Percentiles rank a stretch among this genome's conserved stretches.
Conservation (phyloP, 1,140 invertebrate species). For the Rhynchophorus ferrugineus region DNA sequence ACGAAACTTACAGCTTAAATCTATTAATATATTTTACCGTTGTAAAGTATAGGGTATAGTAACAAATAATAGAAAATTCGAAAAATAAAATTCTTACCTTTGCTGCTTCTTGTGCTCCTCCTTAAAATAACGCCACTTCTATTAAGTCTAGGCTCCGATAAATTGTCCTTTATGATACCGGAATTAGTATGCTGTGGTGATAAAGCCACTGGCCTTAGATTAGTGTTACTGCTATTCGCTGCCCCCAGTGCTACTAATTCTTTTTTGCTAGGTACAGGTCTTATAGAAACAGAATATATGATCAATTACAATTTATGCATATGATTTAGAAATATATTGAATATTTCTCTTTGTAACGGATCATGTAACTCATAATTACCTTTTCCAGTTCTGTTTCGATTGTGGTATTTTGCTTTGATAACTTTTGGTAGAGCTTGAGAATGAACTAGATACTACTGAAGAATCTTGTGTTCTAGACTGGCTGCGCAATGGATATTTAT, state of each 20-base stretch:
- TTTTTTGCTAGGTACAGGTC: constrained; percentile 19
- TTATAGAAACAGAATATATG: not conserved
- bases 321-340: too few relatives aligned
- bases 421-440: not conserved
- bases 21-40: too few relatives aligned
- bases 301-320: not conserved
- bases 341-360: too few relatives aligned
- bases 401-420: not conserved
- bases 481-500: constrained; percentile 22
- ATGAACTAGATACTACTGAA: not conserved
- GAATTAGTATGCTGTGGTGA: constrained; percentile 2
- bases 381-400: constrained; percentile 5
- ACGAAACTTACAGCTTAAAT: too few relatives aligned
- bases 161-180: constrained; percentile 23
- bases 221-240: constrained; percentile 19
- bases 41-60: too few relatives aligned
- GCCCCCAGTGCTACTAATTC: constrained; percentile 37
- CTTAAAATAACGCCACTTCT: constrained; percentile 37
- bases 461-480: constrained; percentile 4
- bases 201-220: constrained; percentile 7
- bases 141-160: constrained; percentile 31
- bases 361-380: not conserved
- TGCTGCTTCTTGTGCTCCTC: constrained; percentile 41
- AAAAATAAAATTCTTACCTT: constrained; percentile 31
- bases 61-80: not conserved